A percentile compares a stretch with the other conserved stretches of the same genome.
These are phyloP conservation scores for Fragum fragum DNA, from an alignment of 2,888 invertebrate species.

Conservation along the genomic window DNA sequence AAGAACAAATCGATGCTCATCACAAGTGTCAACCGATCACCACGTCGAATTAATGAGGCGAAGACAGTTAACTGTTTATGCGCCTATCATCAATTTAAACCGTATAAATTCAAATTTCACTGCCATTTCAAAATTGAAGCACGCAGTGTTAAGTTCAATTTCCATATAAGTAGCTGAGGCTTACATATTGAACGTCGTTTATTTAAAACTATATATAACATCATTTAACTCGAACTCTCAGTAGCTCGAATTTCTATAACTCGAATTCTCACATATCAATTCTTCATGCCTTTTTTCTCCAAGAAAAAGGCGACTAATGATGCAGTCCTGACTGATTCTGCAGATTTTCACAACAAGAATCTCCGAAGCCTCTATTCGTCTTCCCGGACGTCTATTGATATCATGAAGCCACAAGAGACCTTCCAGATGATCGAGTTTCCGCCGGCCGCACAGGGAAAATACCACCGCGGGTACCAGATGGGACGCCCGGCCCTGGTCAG, in stretches of 20 bases:
- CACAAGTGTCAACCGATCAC: slow-evolving; percentile 64
- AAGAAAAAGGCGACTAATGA: slow-evolving; percentile 23
- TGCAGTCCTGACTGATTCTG: slow-evolving; percentile 28
- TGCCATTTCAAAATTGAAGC: slow-evolving; percentile 15
- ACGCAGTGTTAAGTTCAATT: background rate
- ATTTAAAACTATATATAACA: background rate
- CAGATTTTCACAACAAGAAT: slow-evolving; percentile 16
- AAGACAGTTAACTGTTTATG: slow-evolving; percentile 16
- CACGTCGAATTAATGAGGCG: slow-evolving; percentile 31
- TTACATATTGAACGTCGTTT: too few relatives aligned
- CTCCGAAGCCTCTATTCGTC: slow-evolving; percentile 22
- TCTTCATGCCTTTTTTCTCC: slow-evolving; percentile 33
- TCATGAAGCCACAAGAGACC: slow-evolving; percentile 53
- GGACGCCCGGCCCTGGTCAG: slow-evolving; percentile 90
- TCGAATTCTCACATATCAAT: background rate
- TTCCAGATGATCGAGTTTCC: slow-evolving; percentile 73
- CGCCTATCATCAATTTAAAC: slow-evolving; percentile 9
- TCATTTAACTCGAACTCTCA: background rate
- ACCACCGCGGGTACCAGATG: slow-evolving; percentile 70
- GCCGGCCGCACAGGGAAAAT: slow-evolving; percentile 49
- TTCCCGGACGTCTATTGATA: slow-evolving; percentile 1
- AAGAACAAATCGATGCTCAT: slow-evolving; percentile 52
- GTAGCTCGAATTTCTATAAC: background rate
- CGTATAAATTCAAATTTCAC: slow-evolving; percentile 8
- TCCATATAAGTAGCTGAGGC: too few relatives aligned